These are phyloP conservation scores for Pedetes capensis DNA, from an alignment of 2,113 vertebrate genomes.

Conservation along the genomic window DNA sequence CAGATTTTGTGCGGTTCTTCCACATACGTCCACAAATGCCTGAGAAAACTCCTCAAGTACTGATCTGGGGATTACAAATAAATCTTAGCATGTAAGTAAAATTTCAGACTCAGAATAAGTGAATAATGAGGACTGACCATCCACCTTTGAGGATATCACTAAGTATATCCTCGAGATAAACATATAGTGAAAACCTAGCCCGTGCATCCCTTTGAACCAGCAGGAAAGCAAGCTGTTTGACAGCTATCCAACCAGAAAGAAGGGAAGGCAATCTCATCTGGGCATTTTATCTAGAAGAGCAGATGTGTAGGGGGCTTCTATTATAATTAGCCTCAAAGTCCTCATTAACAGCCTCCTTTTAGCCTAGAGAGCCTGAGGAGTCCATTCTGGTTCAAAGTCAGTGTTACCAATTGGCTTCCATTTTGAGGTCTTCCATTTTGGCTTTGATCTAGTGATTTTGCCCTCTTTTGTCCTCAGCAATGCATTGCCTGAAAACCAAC, in stretches of 20 bases:
- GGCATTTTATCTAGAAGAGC: neutral
- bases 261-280: neutral
- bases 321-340: neutral
- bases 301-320: neutral
- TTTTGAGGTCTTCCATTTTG: neutral
- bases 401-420: neutral
- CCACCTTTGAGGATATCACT: neutral
- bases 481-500: neutral
- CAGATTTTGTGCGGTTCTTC: neutral
- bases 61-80: neutral
- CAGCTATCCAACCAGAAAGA: neutral
- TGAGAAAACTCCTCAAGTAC: rapidly evolving
- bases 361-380: neutral
- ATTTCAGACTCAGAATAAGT: neutral
- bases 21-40: too few species aligned
- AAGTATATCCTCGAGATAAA: neutral
- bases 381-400: neutral
- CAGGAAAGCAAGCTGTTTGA: neutral
- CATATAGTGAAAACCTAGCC: neutral
- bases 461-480: neutral
- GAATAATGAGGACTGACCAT: neutral
- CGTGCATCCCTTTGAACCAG: neutral
- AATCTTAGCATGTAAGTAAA: neutral
- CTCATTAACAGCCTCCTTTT: too few species aligned
- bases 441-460: neutral